A percentile compares a stretch with the other conserved stretches of the same genome.
phyloP scores from a whole-genome alignment of 1,140 invertebrate species.

The Pseudoatta argentina region DNA sequence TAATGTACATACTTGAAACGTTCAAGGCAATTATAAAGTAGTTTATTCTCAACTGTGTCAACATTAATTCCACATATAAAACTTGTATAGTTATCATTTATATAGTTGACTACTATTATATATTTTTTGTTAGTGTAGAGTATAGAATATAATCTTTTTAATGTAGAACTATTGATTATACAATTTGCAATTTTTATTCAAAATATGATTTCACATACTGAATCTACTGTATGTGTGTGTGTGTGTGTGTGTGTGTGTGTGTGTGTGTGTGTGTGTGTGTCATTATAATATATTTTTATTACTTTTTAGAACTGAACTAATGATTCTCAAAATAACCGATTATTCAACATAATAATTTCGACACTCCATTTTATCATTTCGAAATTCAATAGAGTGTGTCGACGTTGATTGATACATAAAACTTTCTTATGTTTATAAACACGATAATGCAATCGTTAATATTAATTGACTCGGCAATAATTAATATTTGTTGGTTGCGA shows the following conservation, averaged over 20 bases:
- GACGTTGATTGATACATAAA: not conserved
- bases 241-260: no score
- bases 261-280: no score
- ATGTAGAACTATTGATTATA: not conserved
- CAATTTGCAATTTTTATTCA: not conserved
- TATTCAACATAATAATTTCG: constrained; percentile 11
- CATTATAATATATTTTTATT: not conserved
- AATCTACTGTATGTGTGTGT: not conserved
- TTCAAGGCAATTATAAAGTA: no score
- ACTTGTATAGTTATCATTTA: no score
- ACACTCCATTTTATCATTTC: not conserved
- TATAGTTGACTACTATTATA: no score
- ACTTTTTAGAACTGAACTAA: not conserved
- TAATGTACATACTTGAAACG: no score
- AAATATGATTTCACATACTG: not conserved
- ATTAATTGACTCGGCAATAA: constrained; percentile 31
- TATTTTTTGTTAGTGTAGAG: no score
- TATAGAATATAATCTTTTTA: not conserved
- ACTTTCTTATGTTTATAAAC: not conserved
- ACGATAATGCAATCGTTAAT: not conserved
- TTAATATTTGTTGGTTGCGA: constrained; percentile 11
- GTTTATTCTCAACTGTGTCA: no score
- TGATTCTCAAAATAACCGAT: not conserved
- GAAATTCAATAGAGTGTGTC: not conserved
- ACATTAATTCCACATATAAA: no score